These are phyloP conservation scores for Trichosurus vulpecula DNA, from an alignment of 2,797 vertebrate species.

Conservation along the genomic window DNA sequence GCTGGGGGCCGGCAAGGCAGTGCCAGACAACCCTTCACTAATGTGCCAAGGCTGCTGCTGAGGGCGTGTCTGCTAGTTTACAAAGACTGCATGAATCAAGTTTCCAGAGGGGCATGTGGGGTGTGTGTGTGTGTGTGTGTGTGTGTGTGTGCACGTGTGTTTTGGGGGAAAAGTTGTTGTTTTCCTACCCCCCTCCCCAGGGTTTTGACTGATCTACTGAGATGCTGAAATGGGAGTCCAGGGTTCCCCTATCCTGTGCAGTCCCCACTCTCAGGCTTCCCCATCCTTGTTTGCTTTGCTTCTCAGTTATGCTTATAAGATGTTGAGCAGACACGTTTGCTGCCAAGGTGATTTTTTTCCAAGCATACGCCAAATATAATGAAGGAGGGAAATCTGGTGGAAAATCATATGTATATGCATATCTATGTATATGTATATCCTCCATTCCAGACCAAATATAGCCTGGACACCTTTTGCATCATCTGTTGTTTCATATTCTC, in stretches of 20 bases:
- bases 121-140: too few relatives aligned
- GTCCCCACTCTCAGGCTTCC: background rate
- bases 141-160: background rate
- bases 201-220: background rate
- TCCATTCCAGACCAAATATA: background rate
- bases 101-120: background rate
- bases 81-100: conserved; percentile 73
- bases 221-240: background rate
- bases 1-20: conserved; percentile 80
- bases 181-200: background rate
- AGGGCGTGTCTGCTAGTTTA: conserved; percentile 73
- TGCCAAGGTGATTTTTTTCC: background rate
- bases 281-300: conserved; percentile 37
- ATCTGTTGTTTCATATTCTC: background rate
- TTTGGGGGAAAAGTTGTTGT: background rate
- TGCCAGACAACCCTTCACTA: conserved; percentile 79
- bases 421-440: background rate
- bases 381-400: background rate
- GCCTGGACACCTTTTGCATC: background rate
- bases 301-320: conserved; percentile 64
- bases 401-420: background rate
- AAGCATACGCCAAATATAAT: background rate
- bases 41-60: conserved; percentile 74
- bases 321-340: conserved; percentile 54
- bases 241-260: background rate